phyloP scores from a whole-genome alignment of 2,113 vertebrate genomes.

The Chrysochloris asiatica region DNA sequence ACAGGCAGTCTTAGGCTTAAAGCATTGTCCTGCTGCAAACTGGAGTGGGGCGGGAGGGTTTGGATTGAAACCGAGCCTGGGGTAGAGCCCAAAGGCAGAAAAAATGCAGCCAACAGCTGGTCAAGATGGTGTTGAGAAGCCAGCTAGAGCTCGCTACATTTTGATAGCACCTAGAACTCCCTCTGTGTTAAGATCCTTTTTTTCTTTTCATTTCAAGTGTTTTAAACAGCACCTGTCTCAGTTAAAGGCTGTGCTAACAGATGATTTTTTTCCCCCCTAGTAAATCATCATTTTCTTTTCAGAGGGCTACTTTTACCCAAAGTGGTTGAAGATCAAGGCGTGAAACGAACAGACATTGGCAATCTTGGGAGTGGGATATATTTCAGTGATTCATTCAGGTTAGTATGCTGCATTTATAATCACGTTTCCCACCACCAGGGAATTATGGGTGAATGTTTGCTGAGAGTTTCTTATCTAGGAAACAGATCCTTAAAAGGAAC shows the following conservation, averaged over 20 bases:
- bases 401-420: conserved; percentile 41
- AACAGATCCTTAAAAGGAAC: not conserved
- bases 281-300: conserved; percentile 55
- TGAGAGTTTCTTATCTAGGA: not conserved
- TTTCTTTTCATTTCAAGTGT: not conserved
- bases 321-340: conserved; percentile 87
- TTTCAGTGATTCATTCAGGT: conserved; percentile 90
- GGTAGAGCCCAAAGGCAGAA: not conserved
- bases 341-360: conserved; percentile 89
- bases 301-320: conserved; percentile 91
- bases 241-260: not conserved
- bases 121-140: not conserved
- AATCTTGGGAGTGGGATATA: conserved; percentile 93
- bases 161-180: not conserved
- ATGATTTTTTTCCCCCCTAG: not conserved
- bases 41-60: not conserved
- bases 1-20: not conserved
- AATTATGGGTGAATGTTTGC: not conserved
- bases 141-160: not conserved
- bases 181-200: not conserved
- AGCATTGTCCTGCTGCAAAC: not conserved
- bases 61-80: not conserved
- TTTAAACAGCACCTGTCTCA: not conserved
- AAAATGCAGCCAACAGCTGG: not conserved
- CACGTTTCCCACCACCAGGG: not conserved